These are phyloP conservation scores for Rattus rattus DNA, from an alignment of 2,113 vertebrate species.

Conservation along the genomic window DNA sequence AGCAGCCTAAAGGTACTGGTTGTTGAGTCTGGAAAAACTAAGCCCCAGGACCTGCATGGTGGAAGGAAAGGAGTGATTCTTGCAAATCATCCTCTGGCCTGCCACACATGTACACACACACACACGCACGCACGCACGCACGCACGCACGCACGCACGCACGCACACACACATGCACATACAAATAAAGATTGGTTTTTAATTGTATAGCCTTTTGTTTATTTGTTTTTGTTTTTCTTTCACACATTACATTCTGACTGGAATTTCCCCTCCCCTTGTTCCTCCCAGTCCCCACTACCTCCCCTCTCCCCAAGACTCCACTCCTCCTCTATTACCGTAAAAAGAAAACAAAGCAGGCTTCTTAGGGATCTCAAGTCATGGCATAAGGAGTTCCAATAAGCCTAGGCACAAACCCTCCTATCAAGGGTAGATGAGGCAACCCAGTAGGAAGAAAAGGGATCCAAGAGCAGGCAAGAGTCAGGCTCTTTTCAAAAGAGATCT, in stretches of 20 bases:
- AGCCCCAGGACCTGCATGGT: neutral
- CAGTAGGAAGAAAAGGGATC: neutral
- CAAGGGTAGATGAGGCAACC: neutral
- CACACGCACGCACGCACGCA: neutral
- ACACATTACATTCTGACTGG: neutral
- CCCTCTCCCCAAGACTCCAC: neutral
- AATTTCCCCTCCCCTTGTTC: neutral
- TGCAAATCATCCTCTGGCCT: neutral
- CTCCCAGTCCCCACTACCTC: neutral
- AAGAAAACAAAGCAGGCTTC: neutral
- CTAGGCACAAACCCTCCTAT: neutral
- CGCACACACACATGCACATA: neutral
- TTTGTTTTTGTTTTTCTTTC: neutral
- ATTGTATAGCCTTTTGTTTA: neutral
- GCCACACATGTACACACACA: neutral
- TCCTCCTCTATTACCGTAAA: neutral
- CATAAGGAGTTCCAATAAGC: neutral
- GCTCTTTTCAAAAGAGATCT: neutral
- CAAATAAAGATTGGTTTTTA: neutral
- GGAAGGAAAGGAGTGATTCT: neutral
- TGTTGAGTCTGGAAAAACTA: neutral
- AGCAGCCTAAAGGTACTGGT: neutral
- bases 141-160: neutral
- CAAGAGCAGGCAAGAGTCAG: neutral
- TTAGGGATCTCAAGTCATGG: neutral